phyloP scores from a whole-genome alignment of 37 sponge, comb jelly and placozoan genomes.

The Theonella swinhoei region DNA sequence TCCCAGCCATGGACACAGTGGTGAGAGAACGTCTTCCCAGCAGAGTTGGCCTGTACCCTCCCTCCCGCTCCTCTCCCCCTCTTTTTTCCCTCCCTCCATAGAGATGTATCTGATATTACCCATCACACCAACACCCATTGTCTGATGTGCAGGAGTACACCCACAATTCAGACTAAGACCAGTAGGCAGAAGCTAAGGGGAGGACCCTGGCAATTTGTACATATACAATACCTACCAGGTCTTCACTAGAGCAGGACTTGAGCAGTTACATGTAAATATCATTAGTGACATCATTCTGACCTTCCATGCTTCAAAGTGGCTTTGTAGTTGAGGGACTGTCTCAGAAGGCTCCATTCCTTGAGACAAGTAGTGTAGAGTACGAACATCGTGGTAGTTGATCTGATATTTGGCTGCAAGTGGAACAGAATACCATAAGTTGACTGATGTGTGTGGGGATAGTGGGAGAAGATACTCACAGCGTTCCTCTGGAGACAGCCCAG shows the following conservation, averaged over 20 bases:
- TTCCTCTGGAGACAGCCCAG: constrained; percentile 84
- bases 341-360: constrained; percentile 72
- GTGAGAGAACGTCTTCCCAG: too few relatives aligned
- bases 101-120: too few relatives aligned
- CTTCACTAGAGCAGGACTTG: neutral
- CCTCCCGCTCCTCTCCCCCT: too few relatives aligned
- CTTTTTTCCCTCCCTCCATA: too few relatives aligned
- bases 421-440: neutral
- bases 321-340: constrained; percentile 38
- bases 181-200: too few relatives aligned
- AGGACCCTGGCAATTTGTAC: too few relatives aligned
- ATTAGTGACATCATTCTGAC: constrained; percentile 23
- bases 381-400: constrained; percentile 47
- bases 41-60: too few relatives aligned
- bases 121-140: too few relatives aligned
- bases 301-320: constrained; percentile 85
- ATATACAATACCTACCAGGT: too few relatives aligned
- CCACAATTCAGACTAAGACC: too few relatives aligned
- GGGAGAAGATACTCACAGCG: constrained; percentile 62
- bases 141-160: too few relatives aligned
- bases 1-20: too few relatives aligned
- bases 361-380: constrained; percentile 78
- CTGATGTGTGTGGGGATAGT: neutral
- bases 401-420: constrained; percentile 71
- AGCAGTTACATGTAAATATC: neutral